Conservation (phyloP, 2,113 vertebrate genomes). For the Hyaena hyaena region DNA sequence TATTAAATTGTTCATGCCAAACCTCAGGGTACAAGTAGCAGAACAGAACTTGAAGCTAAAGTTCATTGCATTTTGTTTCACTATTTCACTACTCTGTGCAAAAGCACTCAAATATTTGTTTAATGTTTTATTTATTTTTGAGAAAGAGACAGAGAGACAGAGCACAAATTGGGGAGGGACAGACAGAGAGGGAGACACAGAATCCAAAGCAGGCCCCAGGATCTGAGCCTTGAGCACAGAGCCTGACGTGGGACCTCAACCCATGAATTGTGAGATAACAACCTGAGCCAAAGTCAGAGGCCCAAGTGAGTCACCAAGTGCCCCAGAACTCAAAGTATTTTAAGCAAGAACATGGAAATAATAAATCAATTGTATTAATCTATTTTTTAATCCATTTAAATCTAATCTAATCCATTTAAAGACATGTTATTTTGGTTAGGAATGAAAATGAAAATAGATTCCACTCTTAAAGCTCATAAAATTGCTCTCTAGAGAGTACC, state of each 20-base stretch:
- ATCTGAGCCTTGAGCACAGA: no score
- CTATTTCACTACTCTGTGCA: not conserved
- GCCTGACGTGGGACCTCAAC: no score
- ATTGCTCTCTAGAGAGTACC: not conserved
- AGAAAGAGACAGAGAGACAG: no score
- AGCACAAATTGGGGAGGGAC: no score
- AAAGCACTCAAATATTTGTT: not conserved
- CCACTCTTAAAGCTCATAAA: not conserved
- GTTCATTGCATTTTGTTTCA: not conserved
- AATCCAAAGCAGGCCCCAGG: no score
- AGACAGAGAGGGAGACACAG: no score
- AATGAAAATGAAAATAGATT: conserved; percentile 38
- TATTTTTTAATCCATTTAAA: not conserved
- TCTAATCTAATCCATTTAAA: not conserved
- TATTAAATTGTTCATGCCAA: not conserved
- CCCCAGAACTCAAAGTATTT: not conserved
- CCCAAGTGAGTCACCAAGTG: no score
- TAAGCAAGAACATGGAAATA: not conserved
- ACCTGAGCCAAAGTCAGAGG: no score
- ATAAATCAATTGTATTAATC: not conserved
- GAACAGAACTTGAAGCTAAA: not conserved
- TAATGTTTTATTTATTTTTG: no score
- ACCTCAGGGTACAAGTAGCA: not conserved
- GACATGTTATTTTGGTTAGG: not conserved
- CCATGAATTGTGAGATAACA: no score